Evolutionary conservation across 2,888 invertebrate species (phyloP).

Genomic region (Blomia tropicalis): DNA sequence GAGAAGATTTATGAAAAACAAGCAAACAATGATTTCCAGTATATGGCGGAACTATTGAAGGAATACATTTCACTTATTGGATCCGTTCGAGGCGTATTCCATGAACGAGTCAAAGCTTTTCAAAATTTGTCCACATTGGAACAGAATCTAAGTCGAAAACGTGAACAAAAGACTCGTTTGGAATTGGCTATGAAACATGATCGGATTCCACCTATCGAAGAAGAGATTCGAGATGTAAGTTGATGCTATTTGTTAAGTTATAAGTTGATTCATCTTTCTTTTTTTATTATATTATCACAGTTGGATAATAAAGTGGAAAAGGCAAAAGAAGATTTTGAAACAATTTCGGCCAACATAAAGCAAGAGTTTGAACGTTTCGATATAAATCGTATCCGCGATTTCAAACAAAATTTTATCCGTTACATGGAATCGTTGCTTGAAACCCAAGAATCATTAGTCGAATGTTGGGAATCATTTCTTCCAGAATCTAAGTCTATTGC

Average conservation of each 20-base stretch:
- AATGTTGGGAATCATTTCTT: constrained; percentile 88
- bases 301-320: constrained; percentile 94
- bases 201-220: constrained; percentile 61
- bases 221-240: constrained; percentile 75
- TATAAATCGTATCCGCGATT: constrained; percentile 65
- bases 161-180: constrained; percentile 79
- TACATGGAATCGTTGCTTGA: constrained; percentile 85
- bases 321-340: constrained; percentile 86
- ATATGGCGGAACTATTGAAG: constrained; percentile 80
- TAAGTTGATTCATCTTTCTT: background rate
- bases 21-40: constrained; percentile 81
- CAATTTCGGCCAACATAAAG: constrained; percentile 80
- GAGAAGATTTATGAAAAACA: constrained; percentile 76
- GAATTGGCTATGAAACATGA: constrained; percentile 78
- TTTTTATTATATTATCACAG: constrained; percentile 38
- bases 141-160: constrained; percentile 75
- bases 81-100: constrained; percentile 66
- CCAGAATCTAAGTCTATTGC: constrained; percentile 85
- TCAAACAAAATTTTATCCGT: constrained; percentile 69
- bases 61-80: constrained; percentile 82
- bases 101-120: constrained; percentile 62
- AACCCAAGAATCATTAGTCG: constrained; percentile 81
- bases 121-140: constrained; percentile 97
- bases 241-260: too few species aligned
- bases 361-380: constrained; percentile 86